Percentiles rank a stretch among this genome's conserved stretches.
These are phyloP conservation scores for Sebastiscus albofasciatus DNA, from an alignment of 2,797 vertebrate genomes.

Conservation along the genomic window DNA sequence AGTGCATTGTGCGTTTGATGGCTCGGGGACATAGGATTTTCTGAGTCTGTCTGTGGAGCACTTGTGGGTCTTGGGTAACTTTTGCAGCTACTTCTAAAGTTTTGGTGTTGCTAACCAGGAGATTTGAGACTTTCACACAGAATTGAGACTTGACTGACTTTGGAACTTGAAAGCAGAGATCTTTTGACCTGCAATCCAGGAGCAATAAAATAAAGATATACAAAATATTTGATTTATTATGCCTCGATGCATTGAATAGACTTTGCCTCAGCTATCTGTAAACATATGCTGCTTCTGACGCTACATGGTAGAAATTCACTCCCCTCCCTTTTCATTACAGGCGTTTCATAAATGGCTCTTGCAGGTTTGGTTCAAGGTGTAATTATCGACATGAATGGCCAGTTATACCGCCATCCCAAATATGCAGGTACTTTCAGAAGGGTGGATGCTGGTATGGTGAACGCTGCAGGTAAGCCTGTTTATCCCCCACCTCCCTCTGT, in stretches of 20 bases:
- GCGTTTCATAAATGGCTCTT: slow-evolving; percentile 81
- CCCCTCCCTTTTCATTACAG: slow-evolving; percentile 61
- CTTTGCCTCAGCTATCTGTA: background rate
- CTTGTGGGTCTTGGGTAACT: background rate
- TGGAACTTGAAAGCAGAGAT: background rate
- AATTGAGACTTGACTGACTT: background rate
- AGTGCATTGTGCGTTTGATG: too few species aligned
- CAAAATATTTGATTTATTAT: background rate
- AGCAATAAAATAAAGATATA: background rate
- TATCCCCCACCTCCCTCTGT: too few species aligned
- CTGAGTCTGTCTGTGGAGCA: too few species aligned
- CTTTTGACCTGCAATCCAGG: background rate
- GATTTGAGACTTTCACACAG: background rate
- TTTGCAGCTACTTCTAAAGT: background rate
- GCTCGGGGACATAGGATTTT: too few species aligned
- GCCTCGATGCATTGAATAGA: background rate
- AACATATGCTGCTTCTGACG: background rate
- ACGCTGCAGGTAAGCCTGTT: slow-evolving; percentile 82
- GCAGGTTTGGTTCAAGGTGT: slow-evolving; percentile 80
- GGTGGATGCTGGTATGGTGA: slow-evolving; percentile 88
- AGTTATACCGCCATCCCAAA: slow-evolving; percentile 55
- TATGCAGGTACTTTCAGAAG: slow-evolving; percentile 89
- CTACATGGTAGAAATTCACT: background rate
- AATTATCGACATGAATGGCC: slow-evolving; percentile 80
- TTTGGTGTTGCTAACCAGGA: background rate